phyloP scores from a whole-genome alignment of 1,140 invertebrate species.

The Drosophila willistoni region DNA sequence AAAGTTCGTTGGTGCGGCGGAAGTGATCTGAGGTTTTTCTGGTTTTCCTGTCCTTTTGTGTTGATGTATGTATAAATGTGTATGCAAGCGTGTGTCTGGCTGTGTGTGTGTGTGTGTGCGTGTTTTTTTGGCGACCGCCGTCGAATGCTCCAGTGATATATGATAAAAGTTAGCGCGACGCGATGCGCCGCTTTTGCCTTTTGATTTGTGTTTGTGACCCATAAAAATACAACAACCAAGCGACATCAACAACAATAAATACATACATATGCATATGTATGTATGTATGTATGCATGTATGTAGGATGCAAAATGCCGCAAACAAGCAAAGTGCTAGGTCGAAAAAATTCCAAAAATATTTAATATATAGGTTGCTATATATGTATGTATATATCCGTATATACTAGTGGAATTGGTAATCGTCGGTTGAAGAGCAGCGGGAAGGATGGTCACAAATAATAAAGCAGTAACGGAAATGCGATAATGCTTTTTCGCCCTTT shows the following conservation, averaged over 20 bases:
- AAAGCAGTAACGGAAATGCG: constrained; percentile 57
- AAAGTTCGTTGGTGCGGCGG: background rate
- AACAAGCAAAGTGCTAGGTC: constrained; percentile 51
- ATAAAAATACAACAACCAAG: constrained; percentile 40
- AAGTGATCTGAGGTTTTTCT: background rate
- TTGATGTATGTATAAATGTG: background rate
- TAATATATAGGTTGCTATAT: constrained; percentile 19
- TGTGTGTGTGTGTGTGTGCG: background rate
- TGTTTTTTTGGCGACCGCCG: constrained; percentile 42
- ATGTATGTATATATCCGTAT: background rate
- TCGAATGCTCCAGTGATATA: constrained; percentile 74
- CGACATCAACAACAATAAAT: constrained; percentile 18
- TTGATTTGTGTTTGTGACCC: constrained; percentile 78
- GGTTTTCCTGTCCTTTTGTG: constrained; percentile 13
- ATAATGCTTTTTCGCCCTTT: constrained; percentile 32
- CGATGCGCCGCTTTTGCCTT: constrained; percentile 60
- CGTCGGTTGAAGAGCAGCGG: constrained; percentile 3
- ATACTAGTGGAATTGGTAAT: constrained; percentile 39
- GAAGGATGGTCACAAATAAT: constrained; percentile 38
- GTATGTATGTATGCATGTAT: background rate
- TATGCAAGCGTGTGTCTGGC: background rate
- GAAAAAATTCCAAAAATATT: constrained; percentile 11
- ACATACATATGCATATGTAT: background rate
- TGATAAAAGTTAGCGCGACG: constrained; percentile 64
- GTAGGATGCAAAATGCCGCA: constrained; percentile 55